Evolutionary conservation across 2,888 invertebrate genomes (phyloP), one percentile per base, ranked within the genome.

Genomic region (Magallana nippona): DNA sequence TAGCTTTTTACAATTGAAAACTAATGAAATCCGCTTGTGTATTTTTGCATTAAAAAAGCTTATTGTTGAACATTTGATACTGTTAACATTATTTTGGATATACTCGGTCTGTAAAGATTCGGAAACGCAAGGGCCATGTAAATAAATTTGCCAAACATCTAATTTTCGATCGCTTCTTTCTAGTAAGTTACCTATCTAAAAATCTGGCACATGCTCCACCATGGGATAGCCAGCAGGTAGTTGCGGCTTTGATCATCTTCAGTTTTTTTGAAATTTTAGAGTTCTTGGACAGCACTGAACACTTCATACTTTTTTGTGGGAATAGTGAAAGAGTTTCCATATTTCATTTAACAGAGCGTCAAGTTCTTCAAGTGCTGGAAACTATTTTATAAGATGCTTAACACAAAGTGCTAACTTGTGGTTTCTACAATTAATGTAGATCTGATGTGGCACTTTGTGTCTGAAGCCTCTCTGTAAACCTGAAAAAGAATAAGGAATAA

Each of bases 341-440:
- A 82, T 15, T 44, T 55, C 62, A 55, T 82, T 62, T 5, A 84
- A 22, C 8, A 84, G 5, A 15, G 62, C 79, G 44, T 82, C 84
- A n/a, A 84, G n/a, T n/a, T 79, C 79, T 55, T 44, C 79, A 13
- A 84, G 56, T 10, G 63, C 63, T 63, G 62, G 82, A 56, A 55
- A 84, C 1, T 84, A 57, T 71, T 84, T 79, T 8, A 84, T 58
- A 27, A 79, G 60, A 27, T 84, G 84, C 15, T 82, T 84, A 10
- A 56, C 84, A 82, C 84, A 84, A 10, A 78, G 44, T 17, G 71
- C 84, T 2, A 84, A 60, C n/a, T 63, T 60, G 19, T 84, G 82
- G 55, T 84, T 84, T 22, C 84, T 17, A 60, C 84, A 84, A 60
- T 84, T 77, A 13, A 84, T 79, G 56, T 84, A 79, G 1, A 82